Evolutionary conservation across 2,888 invertebrate genomes (phyloP).

Genomic region (Molanna angustata): DNA sequence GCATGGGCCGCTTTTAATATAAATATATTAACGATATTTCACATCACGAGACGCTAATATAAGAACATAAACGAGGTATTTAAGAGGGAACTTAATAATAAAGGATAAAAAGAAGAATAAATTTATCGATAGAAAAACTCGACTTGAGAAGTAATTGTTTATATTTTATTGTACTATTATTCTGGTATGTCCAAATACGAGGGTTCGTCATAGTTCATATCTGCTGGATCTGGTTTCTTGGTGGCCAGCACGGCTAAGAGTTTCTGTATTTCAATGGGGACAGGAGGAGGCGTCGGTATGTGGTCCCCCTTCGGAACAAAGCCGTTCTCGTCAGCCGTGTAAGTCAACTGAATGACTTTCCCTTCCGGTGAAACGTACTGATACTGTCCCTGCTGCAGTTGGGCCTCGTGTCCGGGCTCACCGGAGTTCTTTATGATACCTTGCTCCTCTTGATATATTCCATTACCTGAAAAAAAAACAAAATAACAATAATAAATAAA

Average conservation of each 20-base stretch:
- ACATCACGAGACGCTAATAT: too few relatives aligned
- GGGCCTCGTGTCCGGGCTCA: conserved; percentile 65
- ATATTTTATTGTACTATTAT: too few relatives aligned
- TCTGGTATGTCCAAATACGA: neutral
- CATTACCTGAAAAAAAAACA: conserved; percentile 27
- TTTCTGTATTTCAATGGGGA: conserved; percentile 69
- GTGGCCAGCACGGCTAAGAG: conserved; percentile 54
- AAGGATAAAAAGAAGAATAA: too few relatives aligned
- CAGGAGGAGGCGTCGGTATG: conserved; percentile 67
- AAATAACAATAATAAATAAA: too few relatives aligned
- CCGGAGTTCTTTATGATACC: conserved; percentile 68
- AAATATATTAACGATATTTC: too few relatives aligned
- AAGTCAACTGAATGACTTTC: conserved; percentile 55
- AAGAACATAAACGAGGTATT: too few relatives aligned
- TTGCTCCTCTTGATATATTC: conserved; percentile 31
- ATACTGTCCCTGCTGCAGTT: conserved; percentile 67
- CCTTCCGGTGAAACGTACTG: conserved; percentile 67
- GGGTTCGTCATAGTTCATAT: conserved; percentile 5
- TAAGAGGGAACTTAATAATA: too few relatives aligned
- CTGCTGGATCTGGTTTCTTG: conserved; percentile 29
- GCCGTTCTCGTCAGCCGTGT: conserved; percentile 68
- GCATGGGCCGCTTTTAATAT: too few relatives aligned
- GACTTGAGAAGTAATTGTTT: neutral
- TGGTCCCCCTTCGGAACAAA: conserved; percentile 67
- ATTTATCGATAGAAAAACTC: too few relatives aligned